These are phyloP conservation scores for Monopterus albus DNA, from an alignment of 2,113 vertebrate genomes.

Conservation along the genomic window DNA sequence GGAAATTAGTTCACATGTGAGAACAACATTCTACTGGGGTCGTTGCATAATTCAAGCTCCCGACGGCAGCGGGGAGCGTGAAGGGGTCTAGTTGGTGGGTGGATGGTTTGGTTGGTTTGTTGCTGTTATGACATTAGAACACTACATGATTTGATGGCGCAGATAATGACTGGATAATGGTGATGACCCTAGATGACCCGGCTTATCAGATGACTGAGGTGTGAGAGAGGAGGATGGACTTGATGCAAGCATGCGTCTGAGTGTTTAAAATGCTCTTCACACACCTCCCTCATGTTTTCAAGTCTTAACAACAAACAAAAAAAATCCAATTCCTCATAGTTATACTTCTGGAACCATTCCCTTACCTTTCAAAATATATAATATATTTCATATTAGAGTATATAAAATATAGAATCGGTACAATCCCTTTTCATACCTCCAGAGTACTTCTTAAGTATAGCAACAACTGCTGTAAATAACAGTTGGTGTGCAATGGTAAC, in stretches of 20 bases:
- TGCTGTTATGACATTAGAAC: conserved; percentile 62
- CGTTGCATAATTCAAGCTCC: conserved; percentile 85
- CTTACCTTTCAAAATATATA: conserved; percentile 86
- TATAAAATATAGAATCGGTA: conserved; percentile 87
- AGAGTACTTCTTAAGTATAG: conserved; percentile 81
- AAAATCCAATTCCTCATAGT: conserved; percentile 78
- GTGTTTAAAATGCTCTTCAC: conserved; percentile 76
- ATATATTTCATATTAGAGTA: conserved; percentile 83
- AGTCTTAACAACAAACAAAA: conserved; percentile 78
- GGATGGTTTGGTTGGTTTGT: conserved; percentile 57
- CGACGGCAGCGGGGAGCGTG: conserved; percentile 74
- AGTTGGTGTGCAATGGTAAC: conserved; percentile 80
- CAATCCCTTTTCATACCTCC: conserved; percentile 83
- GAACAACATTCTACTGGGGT: conserved; percentile 86
- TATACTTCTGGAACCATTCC: conserved; percentile 82
- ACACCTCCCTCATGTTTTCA: conserved; percentile 81
- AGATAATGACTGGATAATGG: conserved; percentile 66
- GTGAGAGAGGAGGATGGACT: conserved; percentile 74
- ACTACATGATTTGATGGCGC: conserved; percentile 58
- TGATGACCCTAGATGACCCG: conserved; percentile 61
- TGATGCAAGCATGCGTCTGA: conserved; percentile 74
- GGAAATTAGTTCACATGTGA: conserved; percentile 81
- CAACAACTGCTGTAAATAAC: conserved; percentile 79
- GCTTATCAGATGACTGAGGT: conserved; percentile 70
- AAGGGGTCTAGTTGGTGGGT: conserved; percentile 77